Base-by-base conservation (phyloP, 2,113 vertebrate genomes). In the Solenodon paradoxus region DNA sequence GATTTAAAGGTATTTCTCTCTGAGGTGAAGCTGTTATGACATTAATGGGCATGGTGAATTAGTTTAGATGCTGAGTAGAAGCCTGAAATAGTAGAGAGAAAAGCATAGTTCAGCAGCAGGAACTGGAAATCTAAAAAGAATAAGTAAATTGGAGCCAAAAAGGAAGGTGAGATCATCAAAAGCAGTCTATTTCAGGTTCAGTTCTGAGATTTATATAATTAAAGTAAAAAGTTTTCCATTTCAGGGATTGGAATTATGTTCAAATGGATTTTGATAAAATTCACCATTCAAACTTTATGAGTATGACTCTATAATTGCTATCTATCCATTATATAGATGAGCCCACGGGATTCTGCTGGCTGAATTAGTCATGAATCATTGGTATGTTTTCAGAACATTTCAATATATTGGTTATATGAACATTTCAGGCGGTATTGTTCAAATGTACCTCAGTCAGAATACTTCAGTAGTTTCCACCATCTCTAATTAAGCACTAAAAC, bases 101-200 rank as follows among this genome's bases (percentile, higher is more conserved):
- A 96, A 66, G 75, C 69, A 87, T 9, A 95, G 47, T 95, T 95
- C 83, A 96, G 15, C 45, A 96, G 32, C 57, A 88, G 92, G 35
- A 30, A 16, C 32, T 95, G 80, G 45, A 87, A 96, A 95, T 95
- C 74, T 87, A 96, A 84, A 95, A 95, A 95, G 42, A 94, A 95
- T 69, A 95, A 92, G 90, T 92, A 90, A 96, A 92, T 92, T 40
- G 26, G 79, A 97, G 42, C 72, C 68, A 93, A 78, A 28, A 28
- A 95, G 68, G 81, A 96, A 92, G 85, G 94, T 96, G 90, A 94
- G 38, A 75, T 97, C 84, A 97, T 94, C 82, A 94, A 95, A 96
- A 96, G 32, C 42, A 88, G 16, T 57, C 75, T 90, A 68, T 92
- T 96, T 88, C 95, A 94, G 82, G 68, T 92, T 88, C 49, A 78